Evolutionary conservation across 2,113 vertebrate species (phyloP).

Genomic region (Pica pica): DNA sequence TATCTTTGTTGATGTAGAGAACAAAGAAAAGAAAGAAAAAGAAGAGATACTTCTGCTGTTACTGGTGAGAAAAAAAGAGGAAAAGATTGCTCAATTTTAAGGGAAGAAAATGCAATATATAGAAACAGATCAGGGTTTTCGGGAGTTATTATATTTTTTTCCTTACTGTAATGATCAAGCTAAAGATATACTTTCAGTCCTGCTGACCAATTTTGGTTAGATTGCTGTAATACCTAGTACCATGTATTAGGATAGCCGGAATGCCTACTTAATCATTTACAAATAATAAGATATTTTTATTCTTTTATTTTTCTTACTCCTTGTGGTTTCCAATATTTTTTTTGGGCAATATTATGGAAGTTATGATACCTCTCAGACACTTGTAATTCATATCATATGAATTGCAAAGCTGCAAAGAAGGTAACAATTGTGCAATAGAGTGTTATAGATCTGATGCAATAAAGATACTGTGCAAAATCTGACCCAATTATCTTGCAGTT

Average conservation of each 20-base stretch:
- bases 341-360: background rate
- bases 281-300: background rate
- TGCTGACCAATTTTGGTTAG: conserved; percentile 47
- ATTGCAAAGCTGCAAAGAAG: conserved; percentile 14
- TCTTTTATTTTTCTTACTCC: conserved; percentile 2
- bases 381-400: background rate
- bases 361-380: background rate
- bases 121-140: background rate
- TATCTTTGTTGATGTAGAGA: background rate
- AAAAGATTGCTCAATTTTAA: background rate
- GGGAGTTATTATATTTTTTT: background rate
- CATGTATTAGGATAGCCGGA: background rate
- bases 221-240: background rate
- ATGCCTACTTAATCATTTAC: conserved; percentile 20
- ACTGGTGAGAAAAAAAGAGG: background rate
- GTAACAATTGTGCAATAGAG: background rate
- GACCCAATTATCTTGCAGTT: background rate
- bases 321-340: conserved; percentile 9
- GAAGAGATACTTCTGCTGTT: background rate
- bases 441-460: background rate
- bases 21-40: background rate
- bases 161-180: background rate
- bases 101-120: background rate
- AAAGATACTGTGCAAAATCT: conserved; percentile 17
- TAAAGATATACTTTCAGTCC: background rate